Evolutionary conservation across 2,113 vertebrate species (phyloP), one percentile per base, ranked within the genome.

Genomic region (Fregetta grallaria): DNA sequence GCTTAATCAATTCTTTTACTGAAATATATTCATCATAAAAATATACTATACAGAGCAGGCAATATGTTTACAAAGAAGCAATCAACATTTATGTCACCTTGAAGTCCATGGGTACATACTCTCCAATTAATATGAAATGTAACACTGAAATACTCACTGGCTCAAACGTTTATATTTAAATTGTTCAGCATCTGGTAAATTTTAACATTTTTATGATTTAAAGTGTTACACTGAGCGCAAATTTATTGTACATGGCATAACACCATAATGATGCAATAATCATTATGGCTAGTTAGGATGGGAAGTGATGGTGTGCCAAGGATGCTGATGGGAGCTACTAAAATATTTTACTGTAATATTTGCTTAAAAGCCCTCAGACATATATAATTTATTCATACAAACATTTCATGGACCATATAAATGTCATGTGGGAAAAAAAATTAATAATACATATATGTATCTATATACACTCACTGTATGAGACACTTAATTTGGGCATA

Each of bases 51-150:
- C 32, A 65, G 30, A 87, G 23, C 29, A 90, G 20, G 23, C 52
- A 90, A 84, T 71, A 38, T 42, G 22, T 86, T 92, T 91, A 87
- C 27, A 70, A 85, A 86, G 68, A 92, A 56, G 21, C 53, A 68
- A 75, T 86, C 67, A 93, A 77, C 58, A 82, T 92, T 96, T 97
- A 89, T 83, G 76, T 88, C 78, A 93, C 58, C 66, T 94, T 96
- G 34, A 96, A 95, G 47, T 74, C 58, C 62, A 71, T 15, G 22
- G 20, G 25, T 73, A 86, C 70, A 71, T 18, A 49, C 11, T 91
- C 47, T 83, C 10, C 10, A 82, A 27, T 83, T 44, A 94, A 86
- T 80, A 83, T 73, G 40, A 94, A 96, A 89, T 88, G 62, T 55
- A 72, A 44, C 19, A 29, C 27, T 74, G 40, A 92, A 73, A 78